Conservation (phyloP, 2,888 invertebrate genomes). For the Phortica magna region DNA sequence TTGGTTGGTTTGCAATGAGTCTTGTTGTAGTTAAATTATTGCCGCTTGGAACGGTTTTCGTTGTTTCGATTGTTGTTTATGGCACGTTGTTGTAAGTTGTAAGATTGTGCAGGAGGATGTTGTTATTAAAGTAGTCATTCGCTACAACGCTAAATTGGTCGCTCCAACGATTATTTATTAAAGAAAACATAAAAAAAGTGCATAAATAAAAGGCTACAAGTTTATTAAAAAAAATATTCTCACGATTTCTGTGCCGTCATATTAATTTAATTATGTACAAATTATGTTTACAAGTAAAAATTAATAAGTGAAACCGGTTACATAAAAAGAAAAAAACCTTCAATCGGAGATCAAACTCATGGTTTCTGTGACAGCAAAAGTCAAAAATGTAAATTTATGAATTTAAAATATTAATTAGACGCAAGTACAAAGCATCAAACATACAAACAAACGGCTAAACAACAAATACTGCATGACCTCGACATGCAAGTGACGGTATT, state of each 20-base stretch:
- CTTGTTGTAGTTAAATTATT: constrained; percentile 30
- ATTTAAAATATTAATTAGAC: constrained; percentile 65
- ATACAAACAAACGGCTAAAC: constrained; percentile 32
- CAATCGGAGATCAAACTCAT: constrained; percentile 67
- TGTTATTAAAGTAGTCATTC: background rate
- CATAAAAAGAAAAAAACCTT: constrained; percentile 8
- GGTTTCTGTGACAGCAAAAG: constrained; percentile 33
- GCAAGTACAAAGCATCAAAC: constrained; percentile 51
- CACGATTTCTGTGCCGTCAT: background rate
- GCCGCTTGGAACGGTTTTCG: constrained; percentile 28
- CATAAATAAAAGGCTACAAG: background rate
- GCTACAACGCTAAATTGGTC: too few species aligned
- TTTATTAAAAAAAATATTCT: background rate
- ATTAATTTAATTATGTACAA: constrained; percentile 26
- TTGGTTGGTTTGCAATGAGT: too few species aligned
- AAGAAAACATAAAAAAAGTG: background rate
- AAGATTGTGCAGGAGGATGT: background rate
- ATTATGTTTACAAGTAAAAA: constrained; percentile 38
- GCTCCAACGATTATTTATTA: too few species aligned
- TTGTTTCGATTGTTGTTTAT: constrained; percentile 29
- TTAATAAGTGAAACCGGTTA: constrained; percentile 50
- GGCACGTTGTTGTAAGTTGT: background rate
- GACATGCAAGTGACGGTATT: constrained; percentile 64
- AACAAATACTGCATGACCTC: constrained; percentile 64
- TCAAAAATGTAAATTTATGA: constrained; percentile 41